Base-by-base conservation (phyloP, 2,888 invertebrate genomes). In the Neoaliturus tenellus region DNA sequence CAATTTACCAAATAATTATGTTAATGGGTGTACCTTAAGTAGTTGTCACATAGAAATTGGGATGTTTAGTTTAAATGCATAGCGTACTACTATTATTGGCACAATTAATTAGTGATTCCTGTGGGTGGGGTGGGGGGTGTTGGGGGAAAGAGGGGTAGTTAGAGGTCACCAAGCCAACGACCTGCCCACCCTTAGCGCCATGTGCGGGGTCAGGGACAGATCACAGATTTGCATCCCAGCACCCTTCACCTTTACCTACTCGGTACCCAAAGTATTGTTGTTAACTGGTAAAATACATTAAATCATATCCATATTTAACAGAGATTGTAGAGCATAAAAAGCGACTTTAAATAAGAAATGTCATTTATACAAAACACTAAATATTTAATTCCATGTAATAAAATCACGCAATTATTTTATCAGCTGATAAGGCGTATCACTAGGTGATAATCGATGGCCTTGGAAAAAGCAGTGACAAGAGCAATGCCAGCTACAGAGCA, bases 381-480 rank as follows among this genome's bases (percentile, higher is more conserved):
- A 8, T 39, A 39, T 39, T 39, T 39, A 39, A 6, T 14, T 28
- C 31, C 62, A 14, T 23, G 5, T 14, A 48, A 20, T 23, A 31
- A 28, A 28, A 62, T 28, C 14, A 62, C 62, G 31, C 62, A 28
- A 62, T 62, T 51, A 51, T 31, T 25, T 48, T 62, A 62, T 62
- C 62, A 62, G 17, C 62, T 62, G 62, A 62, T 62, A 62, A 62
- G 62, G 62, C 6, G 14, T 62, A 62, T 62, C 62, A 6, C 25
- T 3, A 20, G 6, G 44, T 28, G 62, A 62, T 62, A 62, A 62
- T 14, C 4, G 14, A 25, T 31, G 28, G 28, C 51, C 51, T 51
- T 51, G 51, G 39, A 39, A 39, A 12, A 39, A 39, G 12, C 12
- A 5, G 23, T 8, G 14, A 20, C 51, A 23, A 23, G 14, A 20